Evolutionary conservation across 2,113 vertebrate species (phyloP).

Genomic region (Gadus chalcogrammus): DNA sequence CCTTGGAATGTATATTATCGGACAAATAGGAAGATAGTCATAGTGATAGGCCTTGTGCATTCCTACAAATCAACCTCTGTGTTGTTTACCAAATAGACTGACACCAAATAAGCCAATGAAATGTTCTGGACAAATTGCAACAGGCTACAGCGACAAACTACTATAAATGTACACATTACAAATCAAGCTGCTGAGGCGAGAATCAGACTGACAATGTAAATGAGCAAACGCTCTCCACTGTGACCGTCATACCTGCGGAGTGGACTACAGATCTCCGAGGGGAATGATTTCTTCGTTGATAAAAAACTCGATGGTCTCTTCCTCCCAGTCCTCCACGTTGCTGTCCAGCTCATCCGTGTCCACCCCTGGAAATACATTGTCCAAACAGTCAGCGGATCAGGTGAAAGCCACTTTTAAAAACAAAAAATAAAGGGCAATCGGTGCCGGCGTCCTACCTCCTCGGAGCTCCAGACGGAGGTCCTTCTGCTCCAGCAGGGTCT

Average conservation of each 20-base stretch:
- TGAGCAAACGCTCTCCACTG: too few relatives aligned
- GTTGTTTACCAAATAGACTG: too few relatives aligned
- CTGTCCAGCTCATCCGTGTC: conserved; percentile 95
- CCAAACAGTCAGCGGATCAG: not conserved
- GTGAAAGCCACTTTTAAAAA: not conserved
- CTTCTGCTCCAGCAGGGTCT: conserved; percentile 85
- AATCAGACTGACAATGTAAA: too few relatives aligned
- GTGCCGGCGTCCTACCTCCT: conserved; percentile 78
- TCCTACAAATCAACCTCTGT: too few relatives aligned
- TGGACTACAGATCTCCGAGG: conserved; percentile 85
- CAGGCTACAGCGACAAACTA: not conserved
- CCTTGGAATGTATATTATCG: too few relatives aligned
- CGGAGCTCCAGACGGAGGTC: conserved; percentile 84
- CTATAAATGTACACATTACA: too few relatives aligned
- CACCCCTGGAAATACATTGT: conserved; percentile 72
- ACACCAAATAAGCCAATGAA: too few relatives aligned
- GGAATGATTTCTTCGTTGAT: conserved; percentile 98
- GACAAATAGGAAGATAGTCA: too few relatives aligned
- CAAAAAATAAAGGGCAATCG: too few relatives aligned
- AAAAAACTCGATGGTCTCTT: conserved; percentile 99
- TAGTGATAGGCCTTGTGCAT: too few relatives aligned
- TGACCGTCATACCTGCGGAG: conserved; percentile 60
- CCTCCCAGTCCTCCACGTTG: conserved; percentile 98
- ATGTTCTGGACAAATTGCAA: not conserved
- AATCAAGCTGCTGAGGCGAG: too few relatives aligned